Conservation (phyloP, 1,140 invertebrate species). For the Frieseomelitta varia region DNA sequence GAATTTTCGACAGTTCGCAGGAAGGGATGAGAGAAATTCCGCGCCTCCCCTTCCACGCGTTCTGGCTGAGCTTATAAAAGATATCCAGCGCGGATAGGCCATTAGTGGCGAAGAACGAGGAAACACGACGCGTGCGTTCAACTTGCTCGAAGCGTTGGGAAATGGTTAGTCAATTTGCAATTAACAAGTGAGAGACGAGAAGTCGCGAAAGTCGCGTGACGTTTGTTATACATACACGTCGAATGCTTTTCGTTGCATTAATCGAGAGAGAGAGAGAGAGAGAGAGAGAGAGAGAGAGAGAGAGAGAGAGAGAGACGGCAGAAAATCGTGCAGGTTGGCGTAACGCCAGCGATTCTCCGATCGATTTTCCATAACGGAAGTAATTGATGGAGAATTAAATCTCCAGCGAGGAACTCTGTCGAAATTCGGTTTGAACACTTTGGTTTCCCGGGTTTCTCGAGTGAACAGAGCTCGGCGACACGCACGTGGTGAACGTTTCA, state of each 20-base stretch:
- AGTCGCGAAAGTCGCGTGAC: background rate
- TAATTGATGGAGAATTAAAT: slow-evolving; percentile 28
- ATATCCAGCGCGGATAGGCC: slow-evolving; percentile 63
- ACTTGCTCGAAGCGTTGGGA: background rate
- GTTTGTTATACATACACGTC: background rate
- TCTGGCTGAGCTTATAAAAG: slow-evolving; percentile 74
- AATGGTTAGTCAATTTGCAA: slow-evolving; percentile 45
- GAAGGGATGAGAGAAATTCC: slow-evolving; percentile 42
- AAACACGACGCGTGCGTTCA: background rate
- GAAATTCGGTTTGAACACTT: background rate
- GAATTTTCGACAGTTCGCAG: slow-evolving; percentile 37
- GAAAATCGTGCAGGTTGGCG: slow-evolving; percentile 1
- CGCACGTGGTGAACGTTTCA: too few relatives aligned
- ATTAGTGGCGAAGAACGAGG: slow-evolving; percentile 68
- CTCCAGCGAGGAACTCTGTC: background rate
- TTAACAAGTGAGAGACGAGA: background rate
- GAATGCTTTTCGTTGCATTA: too few relatives aligned
- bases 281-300: too few relatives aligned
- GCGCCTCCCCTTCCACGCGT: slow-evolving; percentile 39
- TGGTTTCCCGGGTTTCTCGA: background rate
- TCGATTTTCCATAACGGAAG: slow-evolving; percentile 10
- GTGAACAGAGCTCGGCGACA: background rate
- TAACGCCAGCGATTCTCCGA: slow-evolving; percentile 1
- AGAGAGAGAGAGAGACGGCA: background rate
- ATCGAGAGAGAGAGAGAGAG: too few relatives aligned